Evolutionary conservation across 2,888 invertebrate genomes (phyloP).

Genomic region (Aphrophora alni): DNA sequence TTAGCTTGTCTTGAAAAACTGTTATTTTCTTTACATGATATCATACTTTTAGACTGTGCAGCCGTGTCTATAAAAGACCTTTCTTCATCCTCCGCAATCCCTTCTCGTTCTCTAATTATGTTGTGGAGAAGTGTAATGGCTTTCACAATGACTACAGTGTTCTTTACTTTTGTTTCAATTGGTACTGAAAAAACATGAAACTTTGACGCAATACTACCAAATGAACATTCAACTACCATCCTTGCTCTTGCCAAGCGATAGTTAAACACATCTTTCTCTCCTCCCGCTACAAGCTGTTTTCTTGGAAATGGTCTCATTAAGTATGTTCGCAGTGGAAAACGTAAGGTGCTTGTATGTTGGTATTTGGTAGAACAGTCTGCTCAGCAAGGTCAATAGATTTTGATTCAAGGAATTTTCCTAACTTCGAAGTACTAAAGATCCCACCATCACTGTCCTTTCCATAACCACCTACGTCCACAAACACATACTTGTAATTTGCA

Average conservation of each 20-base stretch:
- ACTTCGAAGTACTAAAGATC: neutral
- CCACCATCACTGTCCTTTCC: constrained; percentile 21
- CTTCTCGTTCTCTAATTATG: constrained; percentile 31
- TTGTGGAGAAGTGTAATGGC: constrained; percentile 9
- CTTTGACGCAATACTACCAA: neutral
- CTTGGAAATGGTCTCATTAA: constrained; percentile 7
- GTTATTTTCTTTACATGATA: neutral
- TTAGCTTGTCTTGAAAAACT: neutral
- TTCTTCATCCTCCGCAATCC: neutral
- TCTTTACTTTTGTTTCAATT: neutral
- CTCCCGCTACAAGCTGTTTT: neutral
- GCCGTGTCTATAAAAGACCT: too few species aligned
- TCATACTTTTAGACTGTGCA: too few species aligned
- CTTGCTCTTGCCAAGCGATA: neutral
- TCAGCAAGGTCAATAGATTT: constrained; percentile 6
- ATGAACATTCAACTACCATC: neutral
- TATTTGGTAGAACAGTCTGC: neutral
- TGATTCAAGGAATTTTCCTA: neutral
- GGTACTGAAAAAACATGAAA: neutral
- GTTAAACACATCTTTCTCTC: constrained; percentile 4
- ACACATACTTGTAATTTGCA: constrained; percentile 13
- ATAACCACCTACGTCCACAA: neutral
- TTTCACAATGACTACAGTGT: neutral
- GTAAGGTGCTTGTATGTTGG: neutral
- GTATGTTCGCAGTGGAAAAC: constrained; percentile 4